Evolutionary conservation across 1,140 invertebrate genomes (phyloP), one percentile per base, ranked within the genome.

Genomic region (Heliconius hermathena): DNA sequence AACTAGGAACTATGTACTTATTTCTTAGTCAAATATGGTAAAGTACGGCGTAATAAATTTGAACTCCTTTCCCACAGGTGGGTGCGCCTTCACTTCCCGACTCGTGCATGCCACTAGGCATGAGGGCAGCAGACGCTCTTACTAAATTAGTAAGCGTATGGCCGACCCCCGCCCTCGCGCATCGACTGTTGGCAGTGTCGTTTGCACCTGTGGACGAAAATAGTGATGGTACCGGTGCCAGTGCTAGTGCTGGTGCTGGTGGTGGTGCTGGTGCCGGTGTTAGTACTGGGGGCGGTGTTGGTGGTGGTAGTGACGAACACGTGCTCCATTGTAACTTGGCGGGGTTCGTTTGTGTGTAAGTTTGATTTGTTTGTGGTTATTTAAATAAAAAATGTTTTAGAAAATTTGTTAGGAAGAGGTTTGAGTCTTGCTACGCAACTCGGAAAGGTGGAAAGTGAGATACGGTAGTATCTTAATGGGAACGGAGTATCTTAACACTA

Each of bases 311-410:
- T 26, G 96, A 97, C 80, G 97, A 97, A 74, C 97, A 99, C 87
- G 96, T 99, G 16, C 97, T 99, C 78, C 96, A 97, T 79, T 97
- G 97, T 18, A 99, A 99, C 95, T 96, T 99, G 11, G 97, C 98
- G 36, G 99, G 99, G 77, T 99, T 99, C 94, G 96, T 99, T 81
- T 98, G 98, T 88, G 97, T 99, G 98, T 99, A 96, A 97, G 98
- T 98, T 92, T 66, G n/a, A 9, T 66, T 54, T 54, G 33, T 33
- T 33, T 33, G 5, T 33, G 0, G 33, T 4, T 5, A 5, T 33
- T 33, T 33, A 33, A 6, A 33, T 5, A 33, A 33, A 6, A 33
- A 20, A 18, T 60, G 54, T 22, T 9, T n/a, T 60, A 60, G 54
- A 54, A 54, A 54, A 54, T 18, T 54, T 54, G 16, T 54, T 2